Base-by-base conservation (phyloP, 2,888 invertebrate species). In the Drosophila formosana region DNA sequence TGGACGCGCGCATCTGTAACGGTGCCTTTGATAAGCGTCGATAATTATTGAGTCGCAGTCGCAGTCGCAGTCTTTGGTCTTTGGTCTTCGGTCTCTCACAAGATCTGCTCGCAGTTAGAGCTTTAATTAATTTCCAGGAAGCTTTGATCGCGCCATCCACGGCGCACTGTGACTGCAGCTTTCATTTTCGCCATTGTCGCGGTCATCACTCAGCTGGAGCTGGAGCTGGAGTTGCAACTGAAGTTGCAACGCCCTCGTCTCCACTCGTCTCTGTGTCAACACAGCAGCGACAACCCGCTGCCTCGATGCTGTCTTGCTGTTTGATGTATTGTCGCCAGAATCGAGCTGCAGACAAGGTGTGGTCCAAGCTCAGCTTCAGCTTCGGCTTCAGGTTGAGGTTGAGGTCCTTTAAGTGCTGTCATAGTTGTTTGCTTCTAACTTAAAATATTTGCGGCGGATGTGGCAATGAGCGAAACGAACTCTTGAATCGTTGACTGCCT, bases 21-120 rank as follows among this genome's bases (percentile, higher is more conserved):
- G 89, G 89, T 90, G 87, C 67, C 74, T 82, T 80, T 86, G 90
- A 89, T 90, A 90, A 90, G 89, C 90, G 90, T 90, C 89, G 85
- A 90, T 90, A 89, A 90, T 89, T 90, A 90, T 89, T 89, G 89
- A 85, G 78, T 66, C 72, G 79, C n/a, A 47, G 60, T 39, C 43
- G 41, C 39, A 49, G 49, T 58, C 49, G 58, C 58, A 18, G 57
- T 41, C 47, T 47, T 63, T 63, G 37, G 45, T 43, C 45, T 25
- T 39, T 43, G 30, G 49, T 55, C 50, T 58, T 18, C 32, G 34
- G 37, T 3, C 13, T 2, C 18, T 7, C n/a, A 3, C 11, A 11
- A 34, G 13, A 30, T 34, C 7, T 34, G 11, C 25, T 32, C 43
- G 41, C 80, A 78, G 82, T 87, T 75, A 77, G 75, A 81, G 72